phyloP scores from a whole-genome alignment of 1,140 invertebrate species.

The Drosophila triauraria region DNA sequence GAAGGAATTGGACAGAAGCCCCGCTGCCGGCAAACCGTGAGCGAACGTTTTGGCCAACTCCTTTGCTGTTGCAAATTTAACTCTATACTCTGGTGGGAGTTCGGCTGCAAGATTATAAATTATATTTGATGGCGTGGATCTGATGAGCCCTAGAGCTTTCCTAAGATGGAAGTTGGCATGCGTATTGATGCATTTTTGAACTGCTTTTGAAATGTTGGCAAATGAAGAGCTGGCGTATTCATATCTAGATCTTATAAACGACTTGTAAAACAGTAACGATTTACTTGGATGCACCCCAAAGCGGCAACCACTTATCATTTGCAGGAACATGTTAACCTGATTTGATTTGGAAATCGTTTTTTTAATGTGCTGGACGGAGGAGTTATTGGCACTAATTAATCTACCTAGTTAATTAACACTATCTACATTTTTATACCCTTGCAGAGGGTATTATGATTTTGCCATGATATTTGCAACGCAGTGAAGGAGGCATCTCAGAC shows the following conservation, averaged over 20 bases:
- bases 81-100: too few species aligned
- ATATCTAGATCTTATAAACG: neutral
- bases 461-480: too few species aligned
- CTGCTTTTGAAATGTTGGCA: neutral
- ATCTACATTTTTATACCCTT: too few species aligned
- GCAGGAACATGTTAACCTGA: neutral
- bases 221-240: neutral
- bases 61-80: too few species aligned
- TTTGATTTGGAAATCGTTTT: neutral
- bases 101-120: neutral
- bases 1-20: too few species aligned
- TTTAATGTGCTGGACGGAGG: neutral
- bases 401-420: constrained; percentile 3
- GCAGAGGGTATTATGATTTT: too few species aligned
- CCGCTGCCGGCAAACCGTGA: too few species aligned
- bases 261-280: neutral
- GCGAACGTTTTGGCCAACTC: too few species aligned
- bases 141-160: neutral
- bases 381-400: neutral
- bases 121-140: too few species aligned
- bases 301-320: constrained; percentile 1
- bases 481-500: too few species aligned
- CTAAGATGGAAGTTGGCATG: too few species aligned
- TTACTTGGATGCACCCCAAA: constrained; percentile 1
- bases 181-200: too few species aligned